phyloP scores from a whole-genome alignment of 2,797 vertebrate species.

The Enteromius fasciolatus region DNA sequence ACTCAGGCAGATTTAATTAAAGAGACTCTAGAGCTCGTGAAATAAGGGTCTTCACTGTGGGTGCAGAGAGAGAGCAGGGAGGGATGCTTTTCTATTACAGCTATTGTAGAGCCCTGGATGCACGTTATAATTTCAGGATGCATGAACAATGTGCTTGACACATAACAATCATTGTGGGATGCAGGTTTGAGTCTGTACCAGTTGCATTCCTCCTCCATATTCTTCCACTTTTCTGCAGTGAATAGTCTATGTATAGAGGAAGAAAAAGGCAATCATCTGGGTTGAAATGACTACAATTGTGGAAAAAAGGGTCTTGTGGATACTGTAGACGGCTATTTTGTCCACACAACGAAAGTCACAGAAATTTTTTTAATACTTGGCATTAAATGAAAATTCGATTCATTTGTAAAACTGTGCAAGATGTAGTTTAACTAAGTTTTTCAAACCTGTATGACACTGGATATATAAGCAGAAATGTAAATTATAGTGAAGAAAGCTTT shows the following conservation, averaged over 20 bases:
- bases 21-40: constrained; percentile 23
- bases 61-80: constrained; percentile 18
- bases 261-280: background rate
- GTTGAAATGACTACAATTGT: background rate
- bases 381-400: background rate
- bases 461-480: background rate
- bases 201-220: background rate
- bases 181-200: background rate
- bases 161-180: background rate
- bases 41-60: constrained; percentile 51
- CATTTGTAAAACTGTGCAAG: background rate
- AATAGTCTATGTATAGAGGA: background rate
- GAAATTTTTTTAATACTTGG: background rate
- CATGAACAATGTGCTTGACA: background rate
- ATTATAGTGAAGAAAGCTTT: background rate
- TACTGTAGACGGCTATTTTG: background rate
- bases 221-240: background rate
- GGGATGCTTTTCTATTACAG: constrained; percentile 22
- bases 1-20: constrained; percentile 65
- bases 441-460: background rate
- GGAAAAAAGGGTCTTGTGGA: background rate
- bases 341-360: background rate
- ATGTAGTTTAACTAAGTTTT: background rate
- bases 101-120: constrained; percentile 49
- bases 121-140: constrained; percentile 13